Evolutionary conservation across 2,797 vertebrate species (phyloP).

Genomic region (Sibirionetta formosa): DNA sequence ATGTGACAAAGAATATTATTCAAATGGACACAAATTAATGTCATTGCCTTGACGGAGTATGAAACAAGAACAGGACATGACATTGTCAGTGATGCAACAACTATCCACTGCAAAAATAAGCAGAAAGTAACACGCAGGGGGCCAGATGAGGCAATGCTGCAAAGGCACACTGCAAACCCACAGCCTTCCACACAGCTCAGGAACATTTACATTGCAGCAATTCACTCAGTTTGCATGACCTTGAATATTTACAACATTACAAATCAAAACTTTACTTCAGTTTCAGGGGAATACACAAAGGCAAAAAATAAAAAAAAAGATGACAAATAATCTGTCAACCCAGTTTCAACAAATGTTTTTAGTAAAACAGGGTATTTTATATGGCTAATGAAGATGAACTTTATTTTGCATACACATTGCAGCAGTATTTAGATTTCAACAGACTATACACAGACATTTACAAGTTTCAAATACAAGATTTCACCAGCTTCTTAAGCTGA

Average conservation of each 20-base stretch:
- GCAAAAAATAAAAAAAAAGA: background rate
- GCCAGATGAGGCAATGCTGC: background rate
- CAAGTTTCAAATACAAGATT: background rate
- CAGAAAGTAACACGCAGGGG: background rate
- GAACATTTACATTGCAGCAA: accelerated
- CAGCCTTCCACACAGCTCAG: accelerated
- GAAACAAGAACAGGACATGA: background rate
- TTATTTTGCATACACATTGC: background rate
- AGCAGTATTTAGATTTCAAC: background rate
- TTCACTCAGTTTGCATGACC: no score
- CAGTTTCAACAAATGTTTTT: background rate
- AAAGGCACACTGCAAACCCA: background rate
- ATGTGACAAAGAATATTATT: background rate
- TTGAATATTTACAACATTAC: background rate
- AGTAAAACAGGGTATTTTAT: background rate
- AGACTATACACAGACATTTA: background rate
- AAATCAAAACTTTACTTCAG: background rate
- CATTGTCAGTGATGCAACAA: background rate
- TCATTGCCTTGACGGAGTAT: conserved; percentile 10
- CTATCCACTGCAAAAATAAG: background rate
- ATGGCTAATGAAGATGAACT: background rate
- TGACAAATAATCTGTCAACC: background rate
- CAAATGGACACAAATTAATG: conserved; percentile 30
- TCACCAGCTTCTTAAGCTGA: background rate
- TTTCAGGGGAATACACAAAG: background rate